Base-by-base conservation (phyloP, 1,140 invertebrate species). In the Lepidurus arcticus region DNA sequence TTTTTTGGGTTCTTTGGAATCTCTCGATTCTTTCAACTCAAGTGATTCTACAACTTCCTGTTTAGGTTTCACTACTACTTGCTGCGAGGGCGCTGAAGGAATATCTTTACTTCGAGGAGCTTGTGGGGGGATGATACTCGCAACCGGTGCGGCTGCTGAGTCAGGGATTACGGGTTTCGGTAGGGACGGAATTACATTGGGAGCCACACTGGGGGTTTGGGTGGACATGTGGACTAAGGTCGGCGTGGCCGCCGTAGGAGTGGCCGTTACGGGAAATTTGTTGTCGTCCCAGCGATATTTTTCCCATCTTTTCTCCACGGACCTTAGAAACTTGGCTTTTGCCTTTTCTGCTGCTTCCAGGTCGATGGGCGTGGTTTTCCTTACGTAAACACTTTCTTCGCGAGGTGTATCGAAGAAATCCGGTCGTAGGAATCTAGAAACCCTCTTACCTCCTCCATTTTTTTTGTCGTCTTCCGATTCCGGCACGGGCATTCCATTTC, bases 331-430 rank as follows among this genome's bases (percentile, higher is more conserved):
- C 44, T 84, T 83, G 77, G 83, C 78, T 65, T 81, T 83, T 16
- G 83, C 82, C 53, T 82, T 83, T 82, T 87, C 86, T 9, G 78
- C 90, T 80, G 91, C 91, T 80, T 91, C 91, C 77, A 42, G 5
- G 21, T 34, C 73, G 24, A 13, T 78, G 78, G 79, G 34, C 44
- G 44, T 92, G 90, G 53, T 21, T 8, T 65, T 65, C 78, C 91
- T 91, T 1, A 88, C 86, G 80, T 89, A 90, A n/a, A 87, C 84
- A 83, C 88, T 91, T 80, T 92, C 91, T 80, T 92, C 91, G 65
- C 88, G 84, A 0, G 90, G 89, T 0, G 91, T 87, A 76, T 93
- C 92, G 81, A 91, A 93, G 82, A 93, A 93, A 82, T 93, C 92
- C 0, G 92, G 91, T 11, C 92, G 86, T 76, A 93, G 75, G 78